Evolutionary conservation across 2,113 vertebrate species (phyloP).

Genomic region (Nymphicus hollandicus): DNA sequence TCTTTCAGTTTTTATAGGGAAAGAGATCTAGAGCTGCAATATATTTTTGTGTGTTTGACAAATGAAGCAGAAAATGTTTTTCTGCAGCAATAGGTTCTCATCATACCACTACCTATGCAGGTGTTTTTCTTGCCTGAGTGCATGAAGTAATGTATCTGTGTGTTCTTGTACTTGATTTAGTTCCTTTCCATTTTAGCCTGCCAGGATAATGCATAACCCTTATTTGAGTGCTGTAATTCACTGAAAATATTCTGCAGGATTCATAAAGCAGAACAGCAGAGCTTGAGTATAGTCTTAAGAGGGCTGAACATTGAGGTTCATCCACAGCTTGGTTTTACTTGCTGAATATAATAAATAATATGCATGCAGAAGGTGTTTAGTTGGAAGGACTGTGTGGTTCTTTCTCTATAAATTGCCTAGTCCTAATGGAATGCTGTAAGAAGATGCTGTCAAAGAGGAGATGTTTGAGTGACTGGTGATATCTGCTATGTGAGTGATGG

Average conservation of each 20-base stretch:
- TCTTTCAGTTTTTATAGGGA: neutral
- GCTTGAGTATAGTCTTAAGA: neutral
- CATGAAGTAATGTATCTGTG: neutral
- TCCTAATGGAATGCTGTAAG: neutral
- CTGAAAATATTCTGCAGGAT: neutral
- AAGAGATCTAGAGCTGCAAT: neutral
- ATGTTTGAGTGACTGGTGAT: neutral
- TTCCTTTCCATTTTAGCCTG: neutral
- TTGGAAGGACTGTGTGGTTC: neutral
- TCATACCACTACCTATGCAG: neutral
- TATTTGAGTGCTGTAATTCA: neutral
- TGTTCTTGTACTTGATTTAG: neutral
- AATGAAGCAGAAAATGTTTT: neutral
- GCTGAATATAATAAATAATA: neutral
- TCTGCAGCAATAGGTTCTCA: neutral
- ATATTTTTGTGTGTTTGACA: slow-evolving; percentile 18
- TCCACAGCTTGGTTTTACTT: neutral
- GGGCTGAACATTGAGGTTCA: neutral
- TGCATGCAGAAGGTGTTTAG: neutral
- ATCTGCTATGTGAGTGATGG: neutral
- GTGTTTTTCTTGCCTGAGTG: slow-evolving; percentile 3
- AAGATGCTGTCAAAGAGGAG: neutral
- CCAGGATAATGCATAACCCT: neutral
- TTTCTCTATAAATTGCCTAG: neutral
- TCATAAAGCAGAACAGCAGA: neutral